Evolutionary conservation across 1,140 invertebrate species (phyloP).

Genomic region (Heliconius himera): DNA sequence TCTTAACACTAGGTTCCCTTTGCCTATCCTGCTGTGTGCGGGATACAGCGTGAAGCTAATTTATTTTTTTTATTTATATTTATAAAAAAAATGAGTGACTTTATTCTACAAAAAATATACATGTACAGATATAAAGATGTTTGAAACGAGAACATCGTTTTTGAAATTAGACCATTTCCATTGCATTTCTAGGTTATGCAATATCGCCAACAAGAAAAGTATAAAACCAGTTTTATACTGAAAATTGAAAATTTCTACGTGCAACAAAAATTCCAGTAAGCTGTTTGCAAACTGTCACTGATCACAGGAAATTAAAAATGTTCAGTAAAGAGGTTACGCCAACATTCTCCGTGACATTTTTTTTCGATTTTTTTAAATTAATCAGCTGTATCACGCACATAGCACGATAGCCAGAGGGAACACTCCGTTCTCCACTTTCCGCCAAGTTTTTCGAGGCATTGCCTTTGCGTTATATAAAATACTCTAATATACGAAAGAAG

Average conservation of each 20-base stretch:
- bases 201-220: background rate
- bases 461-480: too few species aligned
- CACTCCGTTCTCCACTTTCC: too few species aligned
- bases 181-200: background rate
- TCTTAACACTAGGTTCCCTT: too few species aligned
- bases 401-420: too few species aligned
- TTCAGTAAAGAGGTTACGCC: background rate
- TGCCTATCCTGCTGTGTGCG: too few species aligned
- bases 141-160: background rate
- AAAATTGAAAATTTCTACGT: background rate
- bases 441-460: too few species aligned
- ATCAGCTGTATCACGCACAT: too few species aligned
- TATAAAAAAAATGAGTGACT: background rate
- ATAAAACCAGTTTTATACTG: background rate
- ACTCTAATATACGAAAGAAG: too few species aligned
- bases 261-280: background rate
- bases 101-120: background rate
- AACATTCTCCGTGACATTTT: background rate
- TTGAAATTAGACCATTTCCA: background rate
- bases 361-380: background rate
- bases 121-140: background rate
- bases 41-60: too few species aligned
- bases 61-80: too few species aligned
- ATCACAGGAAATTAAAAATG: constrained; percentile 7
- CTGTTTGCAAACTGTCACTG: background rate